Conservation (phyloP, 1,140 invertebrate genomes). For the Papilio polyxenes region DNA sequence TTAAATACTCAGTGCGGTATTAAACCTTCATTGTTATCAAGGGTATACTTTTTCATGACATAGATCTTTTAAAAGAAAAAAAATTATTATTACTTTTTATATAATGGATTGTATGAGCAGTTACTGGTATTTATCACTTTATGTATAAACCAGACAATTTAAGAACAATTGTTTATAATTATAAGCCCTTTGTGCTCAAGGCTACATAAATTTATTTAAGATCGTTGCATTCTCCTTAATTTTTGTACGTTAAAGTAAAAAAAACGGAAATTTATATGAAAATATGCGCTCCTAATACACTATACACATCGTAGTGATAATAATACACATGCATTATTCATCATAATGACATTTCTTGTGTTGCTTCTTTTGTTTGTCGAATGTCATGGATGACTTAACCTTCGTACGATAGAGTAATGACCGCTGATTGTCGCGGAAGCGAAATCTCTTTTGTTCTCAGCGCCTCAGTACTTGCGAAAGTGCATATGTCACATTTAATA, state of each 20-base stretch:
- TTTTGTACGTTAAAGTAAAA: neutral
- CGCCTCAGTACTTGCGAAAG: neutral
- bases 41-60: too few species aligned
- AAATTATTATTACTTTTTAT: too few species aligned
- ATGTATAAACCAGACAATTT: too few species aligned
- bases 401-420: slow-evolving; percentile 5
- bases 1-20: neutral
- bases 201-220: too few species aligned
- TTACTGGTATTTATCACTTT: too few species aligned
- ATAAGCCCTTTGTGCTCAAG: too few species aligned
- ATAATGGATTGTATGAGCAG: too few species aligned
- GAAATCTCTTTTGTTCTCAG: slow-evolving; percentile 10
- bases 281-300: neutral
- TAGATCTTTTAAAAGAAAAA: too few species aligned
- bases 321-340: neutral
- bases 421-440: neutral
- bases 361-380: neutral
- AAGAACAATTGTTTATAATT: too few species aligned
- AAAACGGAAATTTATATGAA: neutral
- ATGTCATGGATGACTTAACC: neutral
- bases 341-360: neutral
- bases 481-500: slow-evolving; percentile 16
- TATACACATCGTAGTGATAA: neutral
- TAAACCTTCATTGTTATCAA: neutral
- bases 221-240: too few species aligned